These are phyloP conservation scores for Vulpes vulpes DNA, from an alignment of 2,113 vertebrate genomes.

Conservation along the genomic window DNA sequence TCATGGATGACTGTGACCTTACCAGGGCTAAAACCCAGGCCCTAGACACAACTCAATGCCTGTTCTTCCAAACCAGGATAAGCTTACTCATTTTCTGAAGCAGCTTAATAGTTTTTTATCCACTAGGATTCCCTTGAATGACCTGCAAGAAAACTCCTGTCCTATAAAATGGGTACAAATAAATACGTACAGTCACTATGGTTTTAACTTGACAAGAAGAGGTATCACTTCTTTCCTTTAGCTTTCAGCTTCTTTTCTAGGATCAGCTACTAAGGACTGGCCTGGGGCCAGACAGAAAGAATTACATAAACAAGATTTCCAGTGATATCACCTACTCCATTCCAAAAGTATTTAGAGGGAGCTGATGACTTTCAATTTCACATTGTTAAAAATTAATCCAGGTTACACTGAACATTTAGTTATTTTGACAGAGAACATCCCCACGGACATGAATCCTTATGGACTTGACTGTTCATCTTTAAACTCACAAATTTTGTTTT, in stretches of 20 bases:
- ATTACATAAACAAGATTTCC: not conserved
- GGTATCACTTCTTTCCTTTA: not conserved
- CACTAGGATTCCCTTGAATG: not conserved
- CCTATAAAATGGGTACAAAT: not conserved
- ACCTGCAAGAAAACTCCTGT: not conserved
- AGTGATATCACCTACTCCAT: not conserved
- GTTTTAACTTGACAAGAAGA: not conserved
- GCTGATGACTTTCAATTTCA: not conserved
- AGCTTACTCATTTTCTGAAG: not conserved
- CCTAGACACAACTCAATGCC: not conserved
- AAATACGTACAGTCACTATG: not conserved
- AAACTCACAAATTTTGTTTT: not conserved
- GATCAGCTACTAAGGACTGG: not conserved
- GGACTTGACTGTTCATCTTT: not conserved
- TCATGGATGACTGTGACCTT: not conserved
- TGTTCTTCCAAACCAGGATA: not conserved
- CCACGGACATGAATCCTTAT: not conserved
- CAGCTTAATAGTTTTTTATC: not conserved
- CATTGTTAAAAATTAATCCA: constrained; percentile 11
- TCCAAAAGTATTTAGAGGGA: not conserved
- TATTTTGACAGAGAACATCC: not conserved
- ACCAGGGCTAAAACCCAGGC: not conserved
- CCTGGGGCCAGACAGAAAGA: not conserved
- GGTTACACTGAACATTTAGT: not conserved
- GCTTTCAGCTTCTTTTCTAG: not conserved